Conservation (phyloP, 2,797 vertebrate species). For the Channa striata region DNA sequence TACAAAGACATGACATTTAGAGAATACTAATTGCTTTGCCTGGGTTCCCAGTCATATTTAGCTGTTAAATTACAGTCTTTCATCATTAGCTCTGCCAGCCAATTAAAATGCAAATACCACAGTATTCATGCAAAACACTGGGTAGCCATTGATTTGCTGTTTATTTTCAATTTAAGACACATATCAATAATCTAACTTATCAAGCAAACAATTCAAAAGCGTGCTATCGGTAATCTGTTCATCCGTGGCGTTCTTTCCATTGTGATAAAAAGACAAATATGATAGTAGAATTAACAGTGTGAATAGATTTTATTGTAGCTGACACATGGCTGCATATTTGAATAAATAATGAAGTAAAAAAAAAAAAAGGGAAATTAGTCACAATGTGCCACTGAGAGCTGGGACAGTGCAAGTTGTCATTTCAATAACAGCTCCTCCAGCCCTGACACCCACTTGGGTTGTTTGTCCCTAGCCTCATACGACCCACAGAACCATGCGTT, state of each 20-base stretch:
- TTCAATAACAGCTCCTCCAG: not conserved
- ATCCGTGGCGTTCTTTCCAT: slow-evolving; percentile 13
- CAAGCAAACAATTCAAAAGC: slow-evolving; percentile 9
- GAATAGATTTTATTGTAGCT: slow-evolving; percentile 21
- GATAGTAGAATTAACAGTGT: slow-evolving; percentile 13
- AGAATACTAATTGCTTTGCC: slow-evolving; percentile 54
- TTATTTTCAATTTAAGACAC: slow-evolving; percentile 27
- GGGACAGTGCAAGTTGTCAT: not conserved
- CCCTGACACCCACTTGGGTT: too few relatives aligned
- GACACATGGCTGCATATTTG: slow-evolving; percentile 7
- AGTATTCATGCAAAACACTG: slow-evolving; percentile 28
- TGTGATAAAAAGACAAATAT: slow-evolving; percentile 37
- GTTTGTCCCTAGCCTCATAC: not conserved
- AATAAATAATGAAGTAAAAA: slow-evolving; percentile 34
- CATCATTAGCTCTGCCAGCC: slow-evolving; percentile 50
- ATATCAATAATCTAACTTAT: slow-evolving; percentile 36
- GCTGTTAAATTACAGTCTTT: slow-evolving; percentile 47
- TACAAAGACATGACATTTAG: slow-evolving; percentile 59
- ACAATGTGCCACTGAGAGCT: slow-evolving; percentile 8
- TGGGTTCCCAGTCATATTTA: slow-evolving; percentile 50
- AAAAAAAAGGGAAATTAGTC: slow-evolving; percentile 13
- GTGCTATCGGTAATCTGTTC: not conserved
- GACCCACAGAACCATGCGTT: too few relatives aligned
- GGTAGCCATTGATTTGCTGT: slow-evolving; percentile 26
- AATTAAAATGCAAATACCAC: slow-evolving; percentile 66